Conservation (phyloP, 2,797 vertebrate genomes). For the Falco concolor region DNA sequence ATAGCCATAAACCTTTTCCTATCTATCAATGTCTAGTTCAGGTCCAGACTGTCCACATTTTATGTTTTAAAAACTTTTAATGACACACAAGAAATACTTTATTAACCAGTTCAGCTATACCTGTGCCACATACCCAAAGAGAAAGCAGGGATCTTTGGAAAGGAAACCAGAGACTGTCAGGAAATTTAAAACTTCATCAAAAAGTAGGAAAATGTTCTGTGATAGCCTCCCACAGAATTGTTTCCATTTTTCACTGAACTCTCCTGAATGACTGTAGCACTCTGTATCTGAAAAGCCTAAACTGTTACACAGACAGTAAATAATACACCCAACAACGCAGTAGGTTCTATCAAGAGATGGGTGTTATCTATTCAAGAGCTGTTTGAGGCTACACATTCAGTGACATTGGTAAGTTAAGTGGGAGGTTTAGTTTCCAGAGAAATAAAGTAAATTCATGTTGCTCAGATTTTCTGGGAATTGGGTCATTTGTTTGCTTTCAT, state of each 20-base stretch:
- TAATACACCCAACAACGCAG: background rate
- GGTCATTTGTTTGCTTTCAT: background rate
- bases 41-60: background rate
- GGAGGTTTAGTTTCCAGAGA: background rate
- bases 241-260: background rate
- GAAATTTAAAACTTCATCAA: background rate
- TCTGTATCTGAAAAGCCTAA: background rate
- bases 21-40: background rate
- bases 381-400: background rate
- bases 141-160: background rate
- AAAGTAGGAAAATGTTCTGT: background rate
- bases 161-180: background rate
- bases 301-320: background rate
- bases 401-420: background rate
- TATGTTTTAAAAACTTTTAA: background rate
- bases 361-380: background rate
- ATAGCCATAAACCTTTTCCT: background rate
- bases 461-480: background rate
- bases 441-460: background rate
- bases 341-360: background rate
- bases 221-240: background rate
- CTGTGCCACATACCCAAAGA: background rate
- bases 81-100: background rate
- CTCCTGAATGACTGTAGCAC: background rate
- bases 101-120: background rate